Base-by-base conservation (phyloP, 1,140 invertebrate genomes). In the Heliothis virescens region DNA sequence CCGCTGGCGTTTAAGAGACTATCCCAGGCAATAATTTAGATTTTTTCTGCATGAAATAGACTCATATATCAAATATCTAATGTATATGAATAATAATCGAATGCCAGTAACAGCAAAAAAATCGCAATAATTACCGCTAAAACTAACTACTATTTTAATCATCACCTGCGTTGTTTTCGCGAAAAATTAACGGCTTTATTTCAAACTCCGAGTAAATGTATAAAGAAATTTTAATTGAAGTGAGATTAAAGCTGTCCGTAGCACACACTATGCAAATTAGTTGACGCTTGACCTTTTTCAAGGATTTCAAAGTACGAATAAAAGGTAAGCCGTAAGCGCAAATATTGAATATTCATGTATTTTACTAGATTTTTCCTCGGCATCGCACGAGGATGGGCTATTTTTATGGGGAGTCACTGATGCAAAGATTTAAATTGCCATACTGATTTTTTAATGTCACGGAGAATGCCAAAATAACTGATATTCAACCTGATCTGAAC, bases 241-340 rank as follows among this genome's bases (percentile, higher is more conserved):
- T 50, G 72, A 62, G 72, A 75, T 75, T 74, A 75, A 75, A 75
- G 52, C 72, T 75, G 72, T 52, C 72, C 48, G 12, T 62, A 16
- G n/a, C 55, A 75, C 72, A 75, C 72, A 75, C 72, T 75, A 75
- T 75, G 72, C 72, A 75, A 75, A 75, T 75, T 62, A 75, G 55
- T 13, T 50, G 57, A 75, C 72, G 72, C 41, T 75, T 60, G 41
- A 75, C 72, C 55, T 75, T 50, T 75, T 52, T 48, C 63, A 59
- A 75, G 55, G 72, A 75, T 62, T 73, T 60, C 13, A 59, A 47
- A 73, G 55, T 47, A 59, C 34, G 55, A 59, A 62, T 50, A 75
- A 75, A 60, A 75, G 55, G 72, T 75, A 60, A 26, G 34, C 57
- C 29, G 72, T 75, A 60, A 34, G 48, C 48, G 72, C 34, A 72